Evolutionary conservation across 2,113 vertebrate genomes (phyloP).

Genomic region (Corythoichthys haematopterus): DNA sequence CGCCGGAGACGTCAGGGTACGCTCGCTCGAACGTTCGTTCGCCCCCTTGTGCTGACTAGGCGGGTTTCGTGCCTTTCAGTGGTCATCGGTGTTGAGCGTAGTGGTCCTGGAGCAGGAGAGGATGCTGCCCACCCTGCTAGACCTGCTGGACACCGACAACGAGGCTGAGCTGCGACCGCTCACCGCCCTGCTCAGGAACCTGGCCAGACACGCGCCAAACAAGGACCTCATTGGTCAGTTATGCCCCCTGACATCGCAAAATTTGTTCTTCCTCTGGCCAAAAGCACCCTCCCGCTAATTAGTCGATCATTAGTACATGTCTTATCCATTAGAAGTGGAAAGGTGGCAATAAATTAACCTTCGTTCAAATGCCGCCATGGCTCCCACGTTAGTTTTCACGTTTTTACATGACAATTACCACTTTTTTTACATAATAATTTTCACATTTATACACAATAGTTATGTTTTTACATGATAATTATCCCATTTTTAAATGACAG

Average conservation of each 20-base stretch:
- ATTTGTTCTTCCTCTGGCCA: too few species aligned
- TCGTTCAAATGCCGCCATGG: too few species aligned
- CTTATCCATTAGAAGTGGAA: too few species aligned
- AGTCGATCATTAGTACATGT: too few species aligned
- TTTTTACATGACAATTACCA: too few species aligned
- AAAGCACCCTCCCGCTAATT: too few species aligned
- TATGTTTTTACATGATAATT: too few species aligned
- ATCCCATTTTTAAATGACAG: too few species aligned
- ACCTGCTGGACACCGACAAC: conserved; percentile 78
- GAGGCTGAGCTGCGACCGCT: conserved; percentile 83
- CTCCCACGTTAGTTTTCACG: too few species aligned
- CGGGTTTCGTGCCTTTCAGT: conserved; percentile 65
- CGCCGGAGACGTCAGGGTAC: conserved; percentile 82
- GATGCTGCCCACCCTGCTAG: conserved; percentile 84
- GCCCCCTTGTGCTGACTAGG: not conserved
- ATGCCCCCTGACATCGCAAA: not conserved
- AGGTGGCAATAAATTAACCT: too few species aligned
- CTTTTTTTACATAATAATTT: too few species aligned
- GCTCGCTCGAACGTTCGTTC: not conserved
- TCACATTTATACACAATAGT: too few species aligned
- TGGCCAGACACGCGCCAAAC: conserved; percentile 80
- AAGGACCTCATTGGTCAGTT: conserved; percentile 89
- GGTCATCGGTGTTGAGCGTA: conserved; percentile 82
- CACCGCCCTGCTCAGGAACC: conserved; percentile 87
- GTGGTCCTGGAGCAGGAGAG: conserved; percentile 88